Base-by-base conservation (phyloP, 1,140 invertebrate species). In the Lerema accius region DNA sequence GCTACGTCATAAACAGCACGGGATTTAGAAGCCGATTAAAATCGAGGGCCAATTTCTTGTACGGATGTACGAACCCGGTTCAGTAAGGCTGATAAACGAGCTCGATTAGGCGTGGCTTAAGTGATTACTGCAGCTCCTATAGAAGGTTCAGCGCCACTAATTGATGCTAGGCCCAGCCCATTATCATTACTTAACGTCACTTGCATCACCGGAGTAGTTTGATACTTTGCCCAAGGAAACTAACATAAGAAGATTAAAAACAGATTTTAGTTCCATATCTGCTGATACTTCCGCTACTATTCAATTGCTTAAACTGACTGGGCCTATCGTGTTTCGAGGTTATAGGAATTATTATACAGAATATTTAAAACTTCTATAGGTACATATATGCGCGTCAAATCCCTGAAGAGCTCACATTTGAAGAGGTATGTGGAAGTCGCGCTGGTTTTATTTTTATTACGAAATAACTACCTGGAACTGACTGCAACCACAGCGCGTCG, bases 91-190 rank as follows among this genome's bases (percentile, higher is more conserved):
- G 80, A 89, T 85, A 83, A 75, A 89, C 76, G 78, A 78, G 67
- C 64, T 63, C 55, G 69, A 50, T 46, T 50, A 83, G 86, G 86
- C 69, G 84, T 72, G 84, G 81, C 80, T 72, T 86, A 87, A 89
- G 86, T 89, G 84, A 89, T 89, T 89, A 85, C 82, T 86, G 80
- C 84, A 85, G 82, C 79, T 79, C 76, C 78, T 71, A 67, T 63
- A 43, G 65, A 55, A 63, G 67, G 69, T 68, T 58, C 58, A 59
- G 49, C 61, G 40, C 48, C 32, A 26, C 61, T 76, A 74, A 79
- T 79, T 70, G 50, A 51, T 35, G 39, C 15, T 63, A 51, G 59
- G 37, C 60, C 48, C 69, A 67, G 37, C 60, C 48, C 66, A 69
- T 66, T 56, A 67, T 60, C 61, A 53, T 67, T 65, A 73, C 61